A percentile compares a stretch with the other conserved stretches of the same genome.
Conservation (phyloP, 2,888 invertebrate species). For the Athetis lepigone region DNA sequence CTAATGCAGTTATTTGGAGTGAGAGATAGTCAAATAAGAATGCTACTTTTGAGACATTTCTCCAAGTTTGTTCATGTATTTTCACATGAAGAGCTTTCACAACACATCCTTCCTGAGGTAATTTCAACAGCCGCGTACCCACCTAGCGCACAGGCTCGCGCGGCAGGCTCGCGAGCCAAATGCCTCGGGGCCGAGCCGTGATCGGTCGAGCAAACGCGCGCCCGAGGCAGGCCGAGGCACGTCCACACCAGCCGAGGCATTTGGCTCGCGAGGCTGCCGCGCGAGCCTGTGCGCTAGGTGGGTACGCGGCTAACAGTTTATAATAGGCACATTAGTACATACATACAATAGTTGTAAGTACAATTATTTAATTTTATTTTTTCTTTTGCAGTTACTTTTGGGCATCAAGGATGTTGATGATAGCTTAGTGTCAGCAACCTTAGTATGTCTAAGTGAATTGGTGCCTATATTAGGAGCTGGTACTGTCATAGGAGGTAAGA, state of each 20-base stretch:
- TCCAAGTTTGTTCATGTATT: constrained; percentile 94
- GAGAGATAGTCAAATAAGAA: constrained; percentile 94
- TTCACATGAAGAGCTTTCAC: constrained; percentile 93
- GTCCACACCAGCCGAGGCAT: too few relatives aligned
- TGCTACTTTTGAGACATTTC: constrained; percentile 95
- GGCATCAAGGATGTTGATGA: constrained; percentile 97
- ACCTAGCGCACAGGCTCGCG: too few relatives aligned
- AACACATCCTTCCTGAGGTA: constrained; percentile 95
- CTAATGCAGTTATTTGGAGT: constrained; percentile 95
- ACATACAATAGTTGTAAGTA: not conserved
- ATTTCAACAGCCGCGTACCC: too few relatives aligned
- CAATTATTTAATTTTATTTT: not conserved
- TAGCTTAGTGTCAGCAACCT: constrained; percentile 94
- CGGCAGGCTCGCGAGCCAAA: too few relatives aligned
- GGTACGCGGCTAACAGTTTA: too few relatives aligned
- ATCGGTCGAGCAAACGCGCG: too few relatives aligned
- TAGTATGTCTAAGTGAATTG: constrained; percentile 95
- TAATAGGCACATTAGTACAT: too few relatives aligned
- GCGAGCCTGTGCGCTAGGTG: too few relatives aligned
- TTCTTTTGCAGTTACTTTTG: constrained; percentile 92
- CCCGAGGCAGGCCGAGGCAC: too few relatives aligned
- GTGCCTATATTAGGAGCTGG: constrained; percentile 96
- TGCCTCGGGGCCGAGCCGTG: too few relatives aligned
- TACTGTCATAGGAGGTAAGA: constrained; percentile 95
- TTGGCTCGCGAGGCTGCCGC: too few relatives aligned